Evolutionary conservation across 1,140 invertebrate genomes (phyloP).

Genomic region (Amyelois transitella): DNA sequence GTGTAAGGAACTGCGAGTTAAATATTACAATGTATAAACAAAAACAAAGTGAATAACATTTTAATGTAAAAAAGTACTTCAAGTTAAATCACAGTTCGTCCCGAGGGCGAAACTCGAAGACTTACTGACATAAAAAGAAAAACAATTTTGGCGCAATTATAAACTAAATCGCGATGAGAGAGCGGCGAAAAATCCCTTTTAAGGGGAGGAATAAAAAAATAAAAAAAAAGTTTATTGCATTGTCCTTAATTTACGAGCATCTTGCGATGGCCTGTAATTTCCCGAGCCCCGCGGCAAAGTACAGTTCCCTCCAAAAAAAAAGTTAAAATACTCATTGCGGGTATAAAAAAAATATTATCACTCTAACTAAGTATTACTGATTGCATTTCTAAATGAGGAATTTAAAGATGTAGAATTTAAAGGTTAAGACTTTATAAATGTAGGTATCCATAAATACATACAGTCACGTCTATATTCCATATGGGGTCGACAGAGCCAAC

Average conservation of each 20-base stretch:
- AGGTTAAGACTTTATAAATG: no score
- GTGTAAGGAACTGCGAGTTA: no score
- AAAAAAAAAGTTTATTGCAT: slow-evolving; percentile 6
- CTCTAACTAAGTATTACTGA: no score
- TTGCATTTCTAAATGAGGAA: no score
- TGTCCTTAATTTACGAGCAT: slow-evolving; percentile 6
- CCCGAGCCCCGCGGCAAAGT: not conserved
- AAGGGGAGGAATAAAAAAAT: not conserved
- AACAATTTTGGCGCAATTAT: slow-evolving; percentile 4
- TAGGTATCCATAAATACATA: no score
- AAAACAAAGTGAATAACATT: not conserved
- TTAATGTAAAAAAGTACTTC: not conserved
- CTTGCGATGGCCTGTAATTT: not conserved
- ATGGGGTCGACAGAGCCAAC: no score
- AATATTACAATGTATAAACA: no score
- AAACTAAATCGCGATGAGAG: slow-evolving; percentile 1
- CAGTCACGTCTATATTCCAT: no score
- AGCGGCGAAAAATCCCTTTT: slow-evolving; percentile 4
- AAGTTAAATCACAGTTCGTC: not conserved
- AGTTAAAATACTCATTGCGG: not conserved
- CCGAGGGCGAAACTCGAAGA: not conserved
- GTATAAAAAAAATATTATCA: no score
- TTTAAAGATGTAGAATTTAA: no score
- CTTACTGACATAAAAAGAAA: not conserved
- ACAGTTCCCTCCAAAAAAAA: not conserved